Conservation (phyloP, 2,888 invertebrate species). For the Ametastegia equiseti region DNA sequence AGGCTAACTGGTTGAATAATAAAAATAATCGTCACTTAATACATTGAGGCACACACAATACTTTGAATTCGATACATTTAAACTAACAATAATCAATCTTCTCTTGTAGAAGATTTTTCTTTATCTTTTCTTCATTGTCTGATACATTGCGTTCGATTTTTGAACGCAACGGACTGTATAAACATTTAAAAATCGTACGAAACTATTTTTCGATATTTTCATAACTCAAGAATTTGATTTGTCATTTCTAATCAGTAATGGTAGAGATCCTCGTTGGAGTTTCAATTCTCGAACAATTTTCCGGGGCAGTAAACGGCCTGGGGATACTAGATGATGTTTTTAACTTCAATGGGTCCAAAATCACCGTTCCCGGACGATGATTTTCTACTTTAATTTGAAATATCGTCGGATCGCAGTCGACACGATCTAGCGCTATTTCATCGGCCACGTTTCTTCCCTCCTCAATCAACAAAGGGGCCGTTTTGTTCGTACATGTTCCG, state of each 20-base stretch:
- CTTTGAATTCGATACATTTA: not conserved
- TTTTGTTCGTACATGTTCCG: slow-evolving; percentile 65
- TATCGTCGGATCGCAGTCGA: slow-evolving; percentile 49
- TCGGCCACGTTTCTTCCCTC: slow-evolving; percentile 55
- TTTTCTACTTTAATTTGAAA: slow-evolving; percentile 54
- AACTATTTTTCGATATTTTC: not conserved
- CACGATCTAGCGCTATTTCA: slow-evolving; percentile 39
- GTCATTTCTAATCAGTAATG: slow-evolving; percentile 1
- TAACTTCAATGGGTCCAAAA: slow-evolving; percentile 58
- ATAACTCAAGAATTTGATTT: not conserved
- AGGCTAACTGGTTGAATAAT: not conserved
- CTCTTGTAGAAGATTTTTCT: not conserved
- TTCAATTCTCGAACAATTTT: slow-evolving; percentile 17
- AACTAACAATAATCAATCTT: not conserved
- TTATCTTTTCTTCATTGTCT: not conserved
- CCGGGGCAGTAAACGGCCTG: slow-evolving; percentile 67
- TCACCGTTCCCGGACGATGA: slow-evolving; percentile 56
- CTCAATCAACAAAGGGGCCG: slow-evolving; percentile 64
- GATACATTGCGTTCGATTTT: not conserved
- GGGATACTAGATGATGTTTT: slow-evolving; percentile 33
- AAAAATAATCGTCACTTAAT: not conserved
- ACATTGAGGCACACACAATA: slow-evolving; percentile 21
- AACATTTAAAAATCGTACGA: not conserved
- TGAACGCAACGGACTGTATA: not conserved
- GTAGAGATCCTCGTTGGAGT: not conserved